Evolutionary conservation across 2,888 invertebrate species (phyloP).

Genomic region (Villa cingulata): DNA sequence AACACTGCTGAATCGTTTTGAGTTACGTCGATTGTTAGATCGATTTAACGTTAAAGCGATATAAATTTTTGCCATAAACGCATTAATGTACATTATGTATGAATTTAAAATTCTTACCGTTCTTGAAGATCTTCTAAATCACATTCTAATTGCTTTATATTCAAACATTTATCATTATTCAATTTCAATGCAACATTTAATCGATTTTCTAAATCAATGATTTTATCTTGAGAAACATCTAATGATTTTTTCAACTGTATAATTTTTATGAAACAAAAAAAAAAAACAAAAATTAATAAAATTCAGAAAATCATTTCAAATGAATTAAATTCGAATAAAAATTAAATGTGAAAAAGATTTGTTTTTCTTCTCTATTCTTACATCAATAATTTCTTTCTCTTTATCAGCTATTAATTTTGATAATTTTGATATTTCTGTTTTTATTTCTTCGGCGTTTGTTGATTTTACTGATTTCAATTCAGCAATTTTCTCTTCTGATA

Average conservation of each 20-base stretch:
- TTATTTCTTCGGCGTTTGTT: not conserved
- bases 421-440: constrained; percentile 1
- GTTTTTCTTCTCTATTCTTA: too few relatives aligned
- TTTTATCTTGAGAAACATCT: not conserved
- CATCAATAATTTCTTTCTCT: constrained; percentile 4
- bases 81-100: too few relatives aligned
- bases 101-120: too few relatives aligned
- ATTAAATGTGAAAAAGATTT: too few relatives aligned
- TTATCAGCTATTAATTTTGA: constrained; percentile 1
- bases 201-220: not conserved
- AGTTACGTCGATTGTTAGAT: too few relatives aligned
- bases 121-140: not conserved
- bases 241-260: not conserved
- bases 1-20: too few relatives aligned
- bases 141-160: not conserved
- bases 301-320: too few relatives aligned
- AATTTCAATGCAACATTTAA: not conserved
- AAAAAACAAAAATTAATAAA: too few relatives aligned
- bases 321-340: too few relatives aligned
- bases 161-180: not conserved
- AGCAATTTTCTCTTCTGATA: constrained; percentile 2
- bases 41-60: too few relatives aligned
- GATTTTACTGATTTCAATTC: not conserved
- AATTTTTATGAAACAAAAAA: not conserved
- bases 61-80: too few relatives aligned